A percentile compares a stretch with the other conserved stretches of the same genome.
These are phyloP conservation scores for Callocephalon fimbriatum DNA, from an alignment of 2,113 vertebrate genomes.

Conservation along the genomic window DNA sequence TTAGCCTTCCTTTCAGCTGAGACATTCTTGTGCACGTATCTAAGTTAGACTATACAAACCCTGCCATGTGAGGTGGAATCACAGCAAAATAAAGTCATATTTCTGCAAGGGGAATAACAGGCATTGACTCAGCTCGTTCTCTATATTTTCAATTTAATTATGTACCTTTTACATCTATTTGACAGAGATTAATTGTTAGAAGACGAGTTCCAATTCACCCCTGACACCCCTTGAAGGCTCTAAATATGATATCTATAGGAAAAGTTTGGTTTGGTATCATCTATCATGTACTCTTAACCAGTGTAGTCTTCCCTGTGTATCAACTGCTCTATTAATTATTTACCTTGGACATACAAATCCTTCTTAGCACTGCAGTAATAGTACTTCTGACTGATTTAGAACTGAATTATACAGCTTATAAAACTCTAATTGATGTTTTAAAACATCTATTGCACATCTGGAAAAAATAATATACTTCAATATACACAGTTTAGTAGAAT, in stretches of 20 bases:
- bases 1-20: background rate
- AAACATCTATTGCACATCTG: slow-evolving; percentile 21
- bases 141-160: background rate
- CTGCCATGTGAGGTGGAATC: background rate
- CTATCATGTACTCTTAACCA: slow-evolving; percentile 12
- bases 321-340: slow-evolving; percentile 59
- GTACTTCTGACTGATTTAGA: slow-evolving; percentile 43
- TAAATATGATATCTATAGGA: background rate
- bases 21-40: background rate
- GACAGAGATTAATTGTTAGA: slow-evolving; percentile 43
- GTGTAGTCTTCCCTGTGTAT: background rate
- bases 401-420: slow-evolving; percentile 20
- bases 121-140: background rate
- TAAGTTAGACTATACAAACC: background rate
- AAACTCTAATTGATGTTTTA: slow-evolving; percentile 7
- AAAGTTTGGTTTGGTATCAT: background rate
- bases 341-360: slow-evolving; percentile 25
- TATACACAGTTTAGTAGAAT: background rate
- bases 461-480: background rate
- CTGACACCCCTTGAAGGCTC: background rate
- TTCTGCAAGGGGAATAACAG: background rate
- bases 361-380: slow-evolving; percentile 5
- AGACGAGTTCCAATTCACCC: background rate
- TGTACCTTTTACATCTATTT: background rate
- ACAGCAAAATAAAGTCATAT: background rate